Conservation (phyloP, 2,888 invertebrate genomes). For the Drosophila antonietae region DNA sequence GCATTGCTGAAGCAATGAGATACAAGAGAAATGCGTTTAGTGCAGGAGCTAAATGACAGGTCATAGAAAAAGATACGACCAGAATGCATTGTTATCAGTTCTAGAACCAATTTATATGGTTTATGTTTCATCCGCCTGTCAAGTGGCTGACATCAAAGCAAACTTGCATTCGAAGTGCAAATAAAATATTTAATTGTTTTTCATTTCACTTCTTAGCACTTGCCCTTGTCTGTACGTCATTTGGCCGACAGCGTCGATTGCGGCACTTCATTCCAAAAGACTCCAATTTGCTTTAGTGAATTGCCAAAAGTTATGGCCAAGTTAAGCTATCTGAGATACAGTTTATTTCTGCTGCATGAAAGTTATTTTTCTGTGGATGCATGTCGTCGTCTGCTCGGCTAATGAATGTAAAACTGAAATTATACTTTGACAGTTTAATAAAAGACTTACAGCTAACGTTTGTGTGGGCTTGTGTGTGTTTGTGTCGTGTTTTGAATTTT, state of each 20-base stretch:
- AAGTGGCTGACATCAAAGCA: conserved; percentile 26
- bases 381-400: conserved; percentile 20
- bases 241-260: conserved; percentile 29
- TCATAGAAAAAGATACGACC: conserved; percentile 13
- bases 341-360: conserved; percentile 9
- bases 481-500: conserved; percentile 20
- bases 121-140: conserved; percentile 32
- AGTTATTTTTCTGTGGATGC: conserved; percentile 6
- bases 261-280: conserved; percentile 16
- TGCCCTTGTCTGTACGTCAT: conserved; percentile 16
- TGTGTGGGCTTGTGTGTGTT: conserved; percentile 11
- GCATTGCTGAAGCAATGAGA: conserved; percentile 26
- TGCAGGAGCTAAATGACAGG: conserved; percentile 16
- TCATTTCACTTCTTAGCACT: conserved; percentile 48
- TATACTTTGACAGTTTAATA: conserved; percentile 58
- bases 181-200: conserved; percentile 76
- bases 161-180: conserved; percentile 49
- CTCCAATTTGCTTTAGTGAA: conserved; percentile 50
- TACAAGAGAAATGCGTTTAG: conserved; percentile 34
- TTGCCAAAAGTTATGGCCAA: conserved; percentile 48
- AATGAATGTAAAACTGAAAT: conserved; percentile 56
- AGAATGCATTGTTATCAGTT: conserved; percentile 9
- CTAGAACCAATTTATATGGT: conserved; percentile 19
- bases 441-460: conserved; percentile 10
- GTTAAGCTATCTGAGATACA: conserved; percentile 13